Percentiles rank a stretch among this genome's conserved stretches.
Evolutionary conservation across 2,888 invertebrate species (phyloP).

Genomic region (Polydrusus pterygomalis): DNA sequence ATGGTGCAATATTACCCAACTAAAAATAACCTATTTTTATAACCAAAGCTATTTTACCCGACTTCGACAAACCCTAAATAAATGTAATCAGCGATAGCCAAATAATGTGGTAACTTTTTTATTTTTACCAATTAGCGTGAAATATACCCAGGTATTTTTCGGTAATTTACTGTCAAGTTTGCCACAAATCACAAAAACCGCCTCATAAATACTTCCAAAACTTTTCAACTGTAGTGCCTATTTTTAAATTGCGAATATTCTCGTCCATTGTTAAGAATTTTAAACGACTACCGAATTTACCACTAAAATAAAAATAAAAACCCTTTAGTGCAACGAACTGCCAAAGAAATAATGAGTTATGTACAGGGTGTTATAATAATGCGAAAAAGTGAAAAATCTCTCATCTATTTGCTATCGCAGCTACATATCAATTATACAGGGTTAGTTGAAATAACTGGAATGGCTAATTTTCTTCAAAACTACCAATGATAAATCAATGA

Average conservation of each 20-base stretch:
- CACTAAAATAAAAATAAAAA: conserved; percentile 62
- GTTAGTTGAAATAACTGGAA: too few relatives aligned
- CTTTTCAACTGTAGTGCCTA: conserved; percentile 21
- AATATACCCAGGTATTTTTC: conserved; percentile 16
- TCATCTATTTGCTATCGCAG: too few relatives aligned
- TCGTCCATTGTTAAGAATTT: conserved; percentile 44
- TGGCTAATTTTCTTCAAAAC: too few relatives aligned
- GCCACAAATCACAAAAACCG: conserved; percentile 38
- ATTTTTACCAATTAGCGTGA: conserved; percentile 35
- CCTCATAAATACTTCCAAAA: conserved; percentile 33
- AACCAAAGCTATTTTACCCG: neutral
- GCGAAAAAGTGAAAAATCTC: too few relatives aligned
- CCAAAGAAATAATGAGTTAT: neutral
- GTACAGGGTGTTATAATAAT: too few relatives aligned
- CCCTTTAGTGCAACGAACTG: conserved; percentile 31
- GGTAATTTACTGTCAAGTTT: conserved; percentile 33
- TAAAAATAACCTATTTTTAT: neutral
- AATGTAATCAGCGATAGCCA: conserved; percentile 3
- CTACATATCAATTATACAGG: too few relatives aligned
- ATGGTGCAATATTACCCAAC: too few relatives aligned
- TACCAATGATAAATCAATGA: too few relatives aligned
- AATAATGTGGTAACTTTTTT: conserved; percentile 3
- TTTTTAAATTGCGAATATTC: conserved; percentile 41
- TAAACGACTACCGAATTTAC: conserved; percentile 59
- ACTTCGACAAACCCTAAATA: neutral